Evolutionary conservation across 2,797 vertebrate genomes (phyloP).

Genomic region (Oceanodroma leucorhoa): DNA sequence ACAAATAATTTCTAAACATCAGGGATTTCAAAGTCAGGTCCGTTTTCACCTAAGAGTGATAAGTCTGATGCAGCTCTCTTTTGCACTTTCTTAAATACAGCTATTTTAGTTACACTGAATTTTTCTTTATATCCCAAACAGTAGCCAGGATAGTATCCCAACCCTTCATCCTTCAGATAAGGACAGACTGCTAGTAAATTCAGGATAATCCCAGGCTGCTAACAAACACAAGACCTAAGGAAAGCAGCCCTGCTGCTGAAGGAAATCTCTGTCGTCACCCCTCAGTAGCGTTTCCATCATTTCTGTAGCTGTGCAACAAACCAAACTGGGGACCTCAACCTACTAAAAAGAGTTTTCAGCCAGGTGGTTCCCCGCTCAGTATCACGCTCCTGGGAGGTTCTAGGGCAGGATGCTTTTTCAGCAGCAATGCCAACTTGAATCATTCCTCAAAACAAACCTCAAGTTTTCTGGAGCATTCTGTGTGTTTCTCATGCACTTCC

Average conservation of each 20-base stretch:
- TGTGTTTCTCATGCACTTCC: not conserved
- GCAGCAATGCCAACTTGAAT: not conserved
- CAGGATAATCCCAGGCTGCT: not conserved
- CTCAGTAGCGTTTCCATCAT: not conserved
- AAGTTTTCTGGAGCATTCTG: not conserved
- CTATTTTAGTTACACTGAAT: not conserved
- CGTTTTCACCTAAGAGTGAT: not conserved
- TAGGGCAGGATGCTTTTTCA: not conserved
- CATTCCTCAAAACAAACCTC: not conserved
- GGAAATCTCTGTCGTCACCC: not conserved
- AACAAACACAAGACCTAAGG: not conserved
- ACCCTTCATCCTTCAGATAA: not conserved
- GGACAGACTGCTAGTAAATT: not conserved
- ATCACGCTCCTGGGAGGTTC: not conserved
- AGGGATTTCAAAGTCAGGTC: not conserved
- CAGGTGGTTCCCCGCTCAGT: not conserved
- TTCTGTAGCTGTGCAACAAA: not conserved
- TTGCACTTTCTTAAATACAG: not conserved
- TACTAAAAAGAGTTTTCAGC: not conserved
- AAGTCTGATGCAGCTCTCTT: not conserved
- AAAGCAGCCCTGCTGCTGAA: not conserved
- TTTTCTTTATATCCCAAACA: not conserved
- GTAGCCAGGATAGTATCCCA: not conserved
- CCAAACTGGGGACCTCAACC: not conserved
- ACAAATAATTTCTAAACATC: not conserved